Percentiles rank a stretch among this genome's conserved stretches.
These are phyloP conservation scores for Botia kubotai DNA, from an alignment of 2,797 vertebrate genomes.

Conservation along the genomic window DNA sequence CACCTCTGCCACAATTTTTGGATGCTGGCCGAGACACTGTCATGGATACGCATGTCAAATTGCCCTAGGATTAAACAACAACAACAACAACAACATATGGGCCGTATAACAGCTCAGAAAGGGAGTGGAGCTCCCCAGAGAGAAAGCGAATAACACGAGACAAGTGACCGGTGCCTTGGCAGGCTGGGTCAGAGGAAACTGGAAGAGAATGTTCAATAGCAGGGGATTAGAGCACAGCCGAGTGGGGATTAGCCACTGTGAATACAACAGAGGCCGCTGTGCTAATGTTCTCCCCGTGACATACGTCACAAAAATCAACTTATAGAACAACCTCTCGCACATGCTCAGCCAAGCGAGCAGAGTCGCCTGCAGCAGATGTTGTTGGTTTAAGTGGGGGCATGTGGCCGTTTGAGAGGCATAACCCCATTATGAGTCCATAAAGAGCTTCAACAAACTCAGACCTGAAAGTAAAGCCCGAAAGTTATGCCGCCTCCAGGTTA, in stretches of 20 bases:
- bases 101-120: constrained; percentile 75
- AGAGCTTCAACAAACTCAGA: constrained; percentile 30
- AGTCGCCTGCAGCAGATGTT: constrained; percentile 50
- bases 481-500: neutral
- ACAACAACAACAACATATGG: constrained; percentile 82
- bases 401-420: constrained; percentile 54
- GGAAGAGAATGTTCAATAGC: constrained; percentile 62
- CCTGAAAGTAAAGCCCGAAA: constrained; percentile 1
- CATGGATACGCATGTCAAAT: constrained; percentile 78
- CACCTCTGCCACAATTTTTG: constrained; percentile 68
- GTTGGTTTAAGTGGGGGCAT: constrained; percentile 53
- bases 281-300: constrained; percentile 62
- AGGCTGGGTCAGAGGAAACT: constrained; percentile 54
- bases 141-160: constrained; percentile 58
- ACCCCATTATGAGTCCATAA: constrained; percentile 54
- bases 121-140: constrained; percentile 68
- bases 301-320: constrained; percentile 35
- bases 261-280: constrained; percentile 69
- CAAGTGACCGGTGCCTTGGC: constrained; percentile 56
- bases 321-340: constrained; percentile 4
- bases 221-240: constrained; percentile 69
- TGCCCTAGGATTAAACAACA: constrained; percentile 73
- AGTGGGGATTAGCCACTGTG: constrained; percentile 70
- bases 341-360: constrained; percentile 3
- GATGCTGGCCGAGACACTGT: constrained; percentile 77